Percentiles rank a stretch among this genome's conserved stretches.
Evolutionary conservation across 2,888 invertebrate species (phyloP).

Genomic region (Euphydryas editha): DNA sequence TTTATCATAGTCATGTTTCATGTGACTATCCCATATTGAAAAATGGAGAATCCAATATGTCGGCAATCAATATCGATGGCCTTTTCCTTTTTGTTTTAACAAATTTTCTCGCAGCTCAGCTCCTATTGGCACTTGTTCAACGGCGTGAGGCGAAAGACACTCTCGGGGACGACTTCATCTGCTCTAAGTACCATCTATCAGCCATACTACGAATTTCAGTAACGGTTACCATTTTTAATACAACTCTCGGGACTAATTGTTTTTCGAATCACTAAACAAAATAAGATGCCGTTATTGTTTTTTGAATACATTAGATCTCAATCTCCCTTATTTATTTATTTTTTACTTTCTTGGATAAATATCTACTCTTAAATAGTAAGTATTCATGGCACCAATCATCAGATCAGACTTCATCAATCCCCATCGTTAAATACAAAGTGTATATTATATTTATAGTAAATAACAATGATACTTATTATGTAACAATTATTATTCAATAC

Average conservation of each 20-base stretch:
- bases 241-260: constrained; percentile 61
- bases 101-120: constrained; percentile 50
- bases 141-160: constrained; percentile 71
- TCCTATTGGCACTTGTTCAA: constrained; percentile 77
- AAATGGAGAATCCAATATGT: constrained; percentile 4
- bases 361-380: no score
- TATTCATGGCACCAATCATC: no score
- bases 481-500: no score
- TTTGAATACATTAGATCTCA: constrained; percentile 1
- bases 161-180: constrained; percentile 76
- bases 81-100: constrained; percentile 34
- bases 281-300: constrained; percentile 19
- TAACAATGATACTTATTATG: no score
- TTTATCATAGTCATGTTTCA: constrained; percentile 1
- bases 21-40: neutral
- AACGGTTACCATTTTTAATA: constrained; percentile 63
- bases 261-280: constrained; percentile 57
- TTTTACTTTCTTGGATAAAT: no score
- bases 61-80: neutral
- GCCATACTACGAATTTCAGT: constrained; percentile 66
- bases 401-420: no score
- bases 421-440: no score
- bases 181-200: constrained; percentile 78
- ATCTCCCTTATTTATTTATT: constrained; percentile 1
- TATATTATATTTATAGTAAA: no score